Evolutionary conservation across 2,113 vertebrate species (phyloP), one percentile per base, ranked within the genome.

Genomic region (Passer domesticus): DNA sequence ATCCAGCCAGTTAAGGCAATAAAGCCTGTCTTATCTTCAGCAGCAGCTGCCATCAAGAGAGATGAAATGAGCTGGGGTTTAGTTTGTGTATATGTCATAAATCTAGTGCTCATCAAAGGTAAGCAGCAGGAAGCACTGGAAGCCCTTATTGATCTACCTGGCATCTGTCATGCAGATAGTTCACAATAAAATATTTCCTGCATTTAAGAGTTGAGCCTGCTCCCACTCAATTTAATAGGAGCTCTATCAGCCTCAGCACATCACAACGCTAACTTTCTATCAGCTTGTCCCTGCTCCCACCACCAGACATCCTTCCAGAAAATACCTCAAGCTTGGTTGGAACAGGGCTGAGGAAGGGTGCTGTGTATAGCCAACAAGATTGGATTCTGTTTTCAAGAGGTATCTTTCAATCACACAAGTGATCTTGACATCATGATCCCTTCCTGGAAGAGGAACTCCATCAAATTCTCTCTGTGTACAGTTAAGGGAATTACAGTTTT

Each of bases 71-170:
- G 74, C 55, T 62, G 72, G 78, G 83, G 64, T 83, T 93, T 95
- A 83, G 83, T 90, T 92, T 78, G 86, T 75, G 55, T 67, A 41
- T 74, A 91, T 89, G 73, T 81, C 80, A 92, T 94, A 90, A 92
- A 96, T 94, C 63, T 83, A 95, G 78, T 1, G 20, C 75, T 95
- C 91, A 94, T 95, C 90, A 96, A 92, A 94, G 78, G 86, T 92
- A 85, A 94, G 86, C 31, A 10, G 73, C 92, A 95, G 89, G 92
- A 95, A 93, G 94, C 53, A 83, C 80, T 53, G 92, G 79, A 89
- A 96, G 76, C n/a, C 59, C 73, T 83, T 95, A 95, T 74, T 87
- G 89, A 97, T 96, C 90, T 90, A 87, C 74, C 84, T 87, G 90
- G 87, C 67, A 87, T 83, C 69, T 95, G 87, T 86, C 87, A 92